Conservation (phyloP, 1,140 invertebrate genomes). For the Holcopasites calliopsidis region DNA sequence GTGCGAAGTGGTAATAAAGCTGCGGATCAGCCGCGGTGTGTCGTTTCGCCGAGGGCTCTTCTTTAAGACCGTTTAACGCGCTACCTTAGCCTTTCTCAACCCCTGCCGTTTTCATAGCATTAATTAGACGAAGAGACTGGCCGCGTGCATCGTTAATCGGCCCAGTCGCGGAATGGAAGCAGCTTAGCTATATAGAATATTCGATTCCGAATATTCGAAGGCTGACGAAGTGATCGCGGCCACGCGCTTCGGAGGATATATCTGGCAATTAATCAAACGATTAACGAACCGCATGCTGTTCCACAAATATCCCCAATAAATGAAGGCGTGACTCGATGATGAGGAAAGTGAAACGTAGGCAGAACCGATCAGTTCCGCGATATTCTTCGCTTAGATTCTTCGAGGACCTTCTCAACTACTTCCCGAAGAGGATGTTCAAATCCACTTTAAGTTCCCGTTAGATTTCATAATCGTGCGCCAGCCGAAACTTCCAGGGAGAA, state of each 20-base stretch:
- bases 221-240: background rate
- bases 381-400: too few species aligned
- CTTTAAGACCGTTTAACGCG: constrained; percentile 10
- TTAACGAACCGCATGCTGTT: constrained; percentile 43
- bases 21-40: background rate
- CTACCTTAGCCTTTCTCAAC: background rate
- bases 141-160: background rate
- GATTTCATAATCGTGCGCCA: background rate
- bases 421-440: too few species aligned
- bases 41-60: background rate
- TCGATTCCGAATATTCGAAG: constrained; percentile 21
- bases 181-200: constrained; percentile 12
- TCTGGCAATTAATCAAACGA: constrained; percentile 59
- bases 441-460: too few species aligned
- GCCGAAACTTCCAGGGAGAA: too few species aligned
- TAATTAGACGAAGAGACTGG: constrained; percentile 29
- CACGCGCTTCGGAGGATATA: constrained; percentile 17
- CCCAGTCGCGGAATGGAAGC: background rate
- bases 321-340: constrained; percentile 38
- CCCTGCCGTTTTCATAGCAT: background rate
- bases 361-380: too few species aligned
- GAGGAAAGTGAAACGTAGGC: background rate
- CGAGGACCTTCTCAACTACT: too few species aligned
- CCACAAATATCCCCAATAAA: constrained; percentile 49
- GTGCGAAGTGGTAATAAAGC: constrained; percentile 17